Percentiles rank a stretch among this genome's conserved stretches.
phyloP scores from a whole-genome alignment of 2,113 vertebrate genomes.

The Pelmatolapia mariae region DNA sequence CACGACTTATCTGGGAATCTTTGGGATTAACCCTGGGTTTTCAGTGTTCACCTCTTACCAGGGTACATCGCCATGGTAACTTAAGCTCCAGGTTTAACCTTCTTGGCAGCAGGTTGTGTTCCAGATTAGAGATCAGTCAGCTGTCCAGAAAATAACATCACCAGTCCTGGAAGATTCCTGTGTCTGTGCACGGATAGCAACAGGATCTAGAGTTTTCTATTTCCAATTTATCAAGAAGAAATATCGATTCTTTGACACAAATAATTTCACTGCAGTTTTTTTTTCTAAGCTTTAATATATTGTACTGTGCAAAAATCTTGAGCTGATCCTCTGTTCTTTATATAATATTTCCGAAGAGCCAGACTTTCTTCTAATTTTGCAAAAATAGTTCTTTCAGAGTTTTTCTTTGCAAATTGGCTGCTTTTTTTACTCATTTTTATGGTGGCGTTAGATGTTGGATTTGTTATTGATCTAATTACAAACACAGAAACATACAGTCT shows the following conservation, averaged over 20 bases:
- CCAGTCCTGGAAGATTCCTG: background rate
- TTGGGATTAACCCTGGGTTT: background rate
- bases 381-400: background rate
- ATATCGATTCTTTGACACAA: background rate
- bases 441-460: background rate
- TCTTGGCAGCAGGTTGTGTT: background rate
- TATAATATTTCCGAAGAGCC: background rate
- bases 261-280: background rate
- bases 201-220: background rate
- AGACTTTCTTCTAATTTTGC: background rate
- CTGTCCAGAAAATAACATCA: background rate
- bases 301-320: background rate
- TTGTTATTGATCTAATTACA: background rate
- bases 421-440: background rate
- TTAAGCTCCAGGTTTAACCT: background rate
- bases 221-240: background rate
- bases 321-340: background rate
- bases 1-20: fast-evolving
- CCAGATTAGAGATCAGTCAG: background rate
- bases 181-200: background rate
- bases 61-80: background rate
- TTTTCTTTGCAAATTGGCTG: background rate
- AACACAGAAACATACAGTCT: background rate
- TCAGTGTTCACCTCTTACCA: background rate
- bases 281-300: background rate